Conservation (phyloP, 2,797 vertebrate genomes). For the Pseudocheirus occidentalis region DNA sequence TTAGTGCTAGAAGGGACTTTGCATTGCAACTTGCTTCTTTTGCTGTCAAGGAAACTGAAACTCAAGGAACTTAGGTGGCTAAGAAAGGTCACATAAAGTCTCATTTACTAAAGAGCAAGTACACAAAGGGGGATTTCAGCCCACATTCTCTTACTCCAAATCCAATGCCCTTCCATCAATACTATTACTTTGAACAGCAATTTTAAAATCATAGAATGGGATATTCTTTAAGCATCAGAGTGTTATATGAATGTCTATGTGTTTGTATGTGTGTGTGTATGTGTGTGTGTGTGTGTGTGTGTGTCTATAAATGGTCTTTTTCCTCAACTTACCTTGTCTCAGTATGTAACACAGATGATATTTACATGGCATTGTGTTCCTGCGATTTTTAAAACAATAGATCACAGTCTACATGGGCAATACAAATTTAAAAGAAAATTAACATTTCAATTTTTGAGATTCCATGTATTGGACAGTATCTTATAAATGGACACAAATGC, state of each 20-base stretch:
- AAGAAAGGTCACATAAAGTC: neutral
- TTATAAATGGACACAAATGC: neutral
- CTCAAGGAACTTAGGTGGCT: neutral
- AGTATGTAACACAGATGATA: too few species aligned
- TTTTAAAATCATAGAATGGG: conserved; percentile 15
- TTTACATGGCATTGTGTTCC: neutral
- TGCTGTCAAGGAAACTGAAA: neutral
- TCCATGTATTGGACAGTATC: neutral
- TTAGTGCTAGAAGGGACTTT: too few species aligned
- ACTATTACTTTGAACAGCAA: neutral
- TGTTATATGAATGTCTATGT: too few species aligned
- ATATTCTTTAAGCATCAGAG: neutral
- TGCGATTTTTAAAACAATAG: neutral
- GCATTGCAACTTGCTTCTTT: neutral
- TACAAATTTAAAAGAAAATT: neutral
- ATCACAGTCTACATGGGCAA: neutral
- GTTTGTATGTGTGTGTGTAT: too few species aligned
- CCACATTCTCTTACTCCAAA: neutral
- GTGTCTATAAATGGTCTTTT: too few species aligned
- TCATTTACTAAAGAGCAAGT: neutral
- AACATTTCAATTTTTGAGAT: neutral
- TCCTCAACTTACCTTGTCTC: too few species aligned
- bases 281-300: too few species aligned
- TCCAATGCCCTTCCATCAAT: neutral
- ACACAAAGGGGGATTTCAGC: neutral